Conservation (phyloP, 2,888 invertebrate species). For the Vesta saturnalis region DNA sequence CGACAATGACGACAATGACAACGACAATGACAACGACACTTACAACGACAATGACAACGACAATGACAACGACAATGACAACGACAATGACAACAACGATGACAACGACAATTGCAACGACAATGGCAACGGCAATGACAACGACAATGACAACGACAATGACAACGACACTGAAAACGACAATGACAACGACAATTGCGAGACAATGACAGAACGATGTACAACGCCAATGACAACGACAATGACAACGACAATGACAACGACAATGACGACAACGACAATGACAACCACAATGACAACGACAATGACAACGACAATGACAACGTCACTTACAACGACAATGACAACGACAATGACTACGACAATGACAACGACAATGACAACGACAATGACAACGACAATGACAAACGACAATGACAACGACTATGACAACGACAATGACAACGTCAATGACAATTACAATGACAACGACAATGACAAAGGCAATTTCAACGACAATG, state of each 20-base stretch:
- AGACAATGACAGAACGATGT: no score
- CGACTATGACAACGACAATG: no score
- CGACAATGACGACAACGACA: background rate
- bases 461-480: no score
- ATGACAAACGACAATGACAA: no score
- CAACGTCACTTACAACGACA: background rate
- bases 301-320: background rate
- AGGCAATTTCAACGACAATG: background rate
- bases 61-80: background rate
- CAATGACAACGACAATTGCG: background rate
- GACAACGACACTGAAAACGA: background rate
- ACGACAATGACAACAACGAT: background rate
- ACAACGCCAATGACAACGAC: no score
- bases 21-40: background rate
- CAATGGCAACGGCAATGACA: background rate
- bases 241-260: background rate
- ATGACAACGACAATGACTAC: no score
- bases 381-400: background rate
- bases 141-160: background rate
- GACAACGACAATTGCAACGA: background rate
- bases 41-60: background rate
- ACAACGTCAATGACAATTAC: no score
- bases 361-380: background rate
- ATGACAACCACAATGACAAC: background rate
- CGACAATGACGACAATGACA: background rate